A percentile compares a stretch with the other conserved stretches of the same genome.
phyloP scores from a whole-genome alignment of 2,888 invertebrate genomes.

The Tachystola acroxantha region DNA sequence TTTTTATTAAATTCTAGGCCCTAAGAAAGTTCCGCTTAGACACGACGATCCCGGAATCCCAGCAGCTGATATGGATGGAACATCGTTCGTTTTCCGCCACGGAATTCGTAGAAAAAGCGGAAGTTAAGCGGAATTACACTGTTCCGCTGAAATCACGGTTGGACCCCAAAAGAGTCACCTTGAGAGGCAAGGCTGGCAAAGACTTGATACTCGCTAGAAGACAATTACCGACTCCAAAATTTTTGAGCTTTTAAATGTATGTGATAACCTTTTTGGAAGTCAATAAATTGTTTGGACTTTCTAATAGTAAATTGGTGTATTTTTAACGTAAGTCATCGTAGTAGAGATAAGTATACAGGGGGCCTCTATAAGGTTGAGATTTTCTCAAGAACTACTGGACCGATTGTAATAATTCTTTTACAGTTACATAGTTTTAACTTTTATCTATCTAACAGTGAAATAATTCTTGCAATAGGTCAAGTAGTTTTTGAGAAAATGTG shows the following conservation, averaged over 20 bases:
- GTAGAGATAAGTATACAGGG: too few relatives aligned
- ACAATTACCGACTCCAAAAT: slow-evolving; percentile 42
- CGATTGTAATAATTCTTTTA: too few relatives aligned
- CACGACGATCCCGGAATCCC: slow-evolving; percentile 24
- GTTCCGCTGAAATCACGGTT: slow-evolving; percentile 2
- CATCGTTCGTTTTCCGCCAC: slow-evolving; percentile 11
- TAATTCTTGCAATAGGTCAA: too few relatives aligned
- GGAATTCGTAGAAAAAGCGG: slow-evolving; percentile 6
- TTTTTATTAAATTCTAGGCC: slow-evolving; percentile 26
- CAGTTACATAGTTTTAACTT: too few relatives aligned
- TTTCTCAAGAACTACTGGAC: too few relatives aligned
- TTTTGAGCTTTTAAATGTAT: slow-evolving; percentile 21
- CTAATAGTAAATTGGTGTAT: too few relatives aligned
- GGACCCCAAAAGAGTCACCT: slow-evolving; percentile 8
- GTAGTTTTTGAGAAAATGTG: too few relatives aligned
- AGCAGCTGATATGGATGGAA: slow-evolving; percentile 55
- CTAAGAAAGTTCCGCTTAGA: slow-evolving; percentile 44
- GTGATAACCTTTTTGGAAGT: too few relatives aligned
- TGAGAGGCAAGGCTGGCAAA: slow-evolving; percentile 32
- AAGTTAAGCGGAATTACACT: slow-evolving; percentile 4
- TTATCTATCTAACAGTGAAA: too few relatives aligned
- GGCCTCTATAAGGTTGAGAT: too few relatives aligned
- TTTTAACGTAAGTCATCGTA: too few relatives aligned
- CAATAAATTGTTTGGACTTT: too few relatives aligned
- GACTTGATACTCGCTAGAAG: slow-evolving; percentile 44